Percentiles rank a stretch among this genome's conserved stretches.
These are phyloP conservation scores for Heteromormyrus szaboi DNA, from an alignment of 2,797 vertebrate genomes.

Conservation along the genomic window DNA sequence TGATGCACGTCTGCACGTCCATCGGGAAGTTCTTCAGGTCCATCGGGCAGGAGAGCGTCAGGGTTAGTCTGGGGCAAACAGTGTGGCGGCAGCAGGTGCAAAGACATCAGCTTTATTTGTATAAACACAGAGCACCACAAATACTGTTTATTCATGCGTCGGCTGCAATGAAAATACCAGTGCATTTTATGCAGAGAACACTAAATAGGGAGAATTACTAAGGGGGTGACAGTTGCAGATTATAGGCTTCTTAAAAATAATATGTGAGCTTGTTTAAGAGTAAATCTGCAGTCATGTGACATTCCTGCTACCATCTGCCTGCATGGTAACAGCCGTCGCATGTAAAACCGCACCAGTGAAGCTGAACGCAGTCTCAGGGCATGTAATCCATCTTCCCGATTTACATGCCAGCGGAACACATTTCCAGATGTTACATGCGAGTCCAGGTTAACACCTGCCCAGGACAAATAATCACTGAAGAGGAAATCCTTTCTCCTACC, in stretches of 20 bases:
- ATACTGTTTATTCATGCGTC: background rate
- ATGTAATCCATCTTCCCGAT: background rate
- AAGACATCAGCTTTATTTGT: background rate
- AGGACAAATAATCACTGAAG: background rate
- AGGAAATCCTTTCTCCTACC: background rate
- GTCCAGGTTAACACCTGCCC: background rate
- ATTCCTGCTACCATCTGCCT: slow-evolving; percentile 23
- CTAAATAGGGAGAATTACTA: background rate
- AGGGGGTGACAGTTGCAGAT: slow-evolving; percentile 32
- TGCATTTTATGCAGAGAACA: background rate
- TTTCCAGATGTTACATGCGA: background rate
- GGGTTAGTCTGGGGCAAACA: slow-evolving; percentile 69
- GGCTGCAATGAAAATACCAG: background rate
- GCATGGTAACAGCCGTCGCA: slow-evolving; percentile 17
- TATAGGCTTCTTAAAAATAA: slow-evolving; percentile 34
- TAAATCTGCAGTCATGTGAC: slow-evolving; percentile 26
- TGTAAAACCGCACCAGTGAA: slow-evolving; percentile 15
- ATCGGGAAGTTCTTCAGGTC: slow-evolving; percentile 98
- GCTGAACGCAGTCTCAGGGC: background rate
- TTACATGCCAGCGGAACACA: background rate
- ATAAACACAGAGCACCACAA: background rate
- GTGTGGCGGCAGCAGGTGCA: background rate
- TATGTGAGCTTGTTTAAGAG: slow-evolving; percentile 16
- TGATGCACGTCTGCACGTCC: slow-evolving; percentile 96
- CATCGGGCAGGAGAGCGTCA: slow-evolving; percentile 94